Conservation (phyloP, 2,797 vertebrate genomes). For the Sus cebifrons region DNA sequence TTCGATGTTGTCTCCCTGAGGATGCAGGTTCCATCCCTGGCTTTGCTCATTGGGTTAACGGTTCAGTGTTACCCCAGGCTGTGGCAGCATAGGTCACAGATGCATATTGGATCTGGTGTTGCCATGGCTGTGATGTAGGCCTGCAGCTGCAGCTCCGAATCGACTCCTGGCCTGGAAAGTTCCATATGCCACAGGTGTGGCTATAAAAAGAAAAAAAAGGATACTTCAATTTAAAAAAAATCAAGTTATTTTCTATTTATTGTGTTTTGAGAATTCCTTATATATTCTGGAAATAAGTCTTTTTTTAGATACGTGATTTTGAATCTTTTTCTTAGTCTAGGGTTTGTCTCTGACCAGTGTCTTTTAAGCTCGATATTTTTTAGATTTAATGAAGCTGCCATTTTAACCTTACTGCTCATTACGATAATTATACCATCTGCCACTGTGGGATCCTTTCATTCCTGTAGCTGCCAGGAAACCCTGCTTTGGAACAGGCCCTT, state of each 20-base stretch:
- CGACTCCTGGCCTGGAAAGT: too few species aligned
- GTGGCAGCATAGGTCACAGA: too few species aligned
- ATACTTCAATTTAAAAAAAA: neutral
- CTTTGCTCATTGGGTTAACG: too few species aligned
- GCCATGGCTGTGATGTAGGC: too few species aligned
- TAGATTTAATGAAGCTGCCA: conserved; percentile 34
- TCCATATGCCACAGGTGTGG: too few species aligned
- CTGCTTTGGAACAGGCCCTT: neutral
- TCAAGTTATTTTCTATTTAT: neutral
- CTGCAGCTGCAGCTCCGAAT: too few species aligned
- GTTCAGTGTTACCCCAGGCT: too few species aligned
- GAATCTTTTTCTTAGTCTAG: neutral
- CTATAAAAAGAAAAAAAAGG: too few species aligned
- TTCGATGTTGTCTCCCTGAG: too few species aligned
- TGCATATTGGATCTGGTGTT: too few species aligned
- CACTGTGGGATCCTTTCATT: neutral
- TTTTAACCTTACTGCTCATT: neutral
- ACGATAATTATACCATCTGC: neutral
- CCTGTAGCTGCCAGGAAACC: neutral
- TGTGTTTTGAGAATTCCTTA: neutral
- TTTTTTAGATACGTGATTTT: conserved; percentile 7
- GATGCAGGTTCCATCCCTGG: too few species aligned
- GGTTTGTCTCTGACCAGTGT: neutral
- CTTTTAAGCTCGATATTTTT: conserved; percentile 41
- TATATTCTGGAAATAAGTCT: neutral